Conservation (phyloP, 2,113 vertebrate species). For the Amphiprion ocellaris region DNA sequence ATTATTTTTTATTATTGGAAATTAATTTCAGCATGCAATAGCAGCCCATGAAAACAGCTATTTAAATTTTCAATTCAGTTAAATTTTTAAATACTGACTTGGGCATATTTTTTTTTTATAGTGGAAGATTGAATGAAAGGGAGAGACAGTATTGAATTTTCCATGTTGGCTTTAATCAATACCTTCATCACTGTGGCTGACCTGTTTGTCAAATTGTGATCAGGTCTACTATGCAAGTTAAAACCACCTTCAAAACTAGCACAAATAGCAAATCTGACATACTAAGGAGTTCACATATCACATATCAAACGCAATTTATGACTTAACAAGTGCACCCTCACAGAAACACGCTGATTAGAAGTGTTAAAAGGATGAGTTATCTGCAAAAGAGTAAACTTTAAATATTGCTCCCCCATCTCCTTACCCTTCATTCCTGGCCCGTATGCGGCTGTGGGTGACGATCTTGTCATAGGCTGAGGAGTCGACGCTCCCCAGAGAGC, state of each 20-base stretch:
- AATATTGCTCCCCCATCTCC: constrained; percentile 53
- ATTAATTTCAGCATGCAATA: no score
- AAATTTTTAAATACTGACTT: not conserved
- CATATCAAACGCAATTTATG: not conserved
- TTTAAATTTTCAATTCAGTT: not conserved
- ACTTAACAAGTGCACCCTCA: not conserved
- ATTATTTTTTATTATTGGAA: not conserved
- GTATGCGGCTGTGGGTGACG: constrained; percentile 94
- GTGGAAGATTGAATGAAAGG: constrained; percentile 4
- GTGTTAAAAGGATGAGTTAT: no score
- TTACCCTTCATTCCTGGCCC: constrained; percentile 96
- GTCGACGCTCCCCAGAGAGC: constrained; percentile 83
- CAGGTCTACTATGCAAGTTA: not conserved
- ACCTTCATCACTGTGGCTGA: constrained; percentile 30
- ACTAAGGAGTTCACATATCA: not conserved
- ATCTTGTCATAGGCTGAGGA: constrained; percentile 96
- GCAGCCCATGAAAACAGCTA: no score
- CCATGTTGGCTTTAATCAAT: constrained; percentile 39
- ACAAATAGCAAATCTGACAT: not conserved
- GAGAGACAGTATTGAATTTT: constrained; percentile 31
- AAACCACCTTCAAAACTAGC: not conserved
- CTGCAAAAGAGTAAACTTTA: not conserved
- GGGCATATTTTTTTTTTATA: not conserved
- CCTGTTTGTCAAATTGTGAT: constrained; percentile 7
- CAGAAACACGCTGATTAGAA: not conserved